Evolutionary conservation across 2,888 invertebrate genomes (phyloP).

Genomic region (Thyatira batis): DNA sequence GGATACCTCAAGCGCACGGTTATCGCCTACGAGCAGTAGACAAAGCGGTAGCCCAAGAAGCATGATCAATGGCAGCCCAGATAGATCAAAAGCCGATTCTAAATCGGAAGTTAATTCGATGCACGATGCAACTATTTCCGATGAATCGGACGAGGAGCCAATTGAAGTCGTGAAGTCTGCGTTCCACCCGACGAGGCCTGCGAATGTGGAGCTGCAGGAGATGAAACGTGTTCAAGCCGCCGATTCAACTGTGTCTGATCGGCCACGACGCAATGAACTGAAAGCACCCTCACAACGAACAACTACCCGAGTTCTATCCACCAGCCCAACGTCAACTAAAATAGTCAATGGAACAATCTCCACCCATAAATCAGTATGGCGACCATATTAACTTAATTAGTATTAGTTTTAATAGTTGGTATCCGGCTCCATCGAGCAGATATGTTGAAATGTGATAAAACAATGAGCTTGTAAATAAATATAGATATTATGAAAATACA

Average conservation of each 20-base stretch:
- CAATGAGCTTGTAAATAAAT: conserved; percentile 79
- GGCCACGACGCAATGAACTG: conserved; percentile 78
- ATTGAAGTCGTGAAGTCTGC: conserved; percentile 90
- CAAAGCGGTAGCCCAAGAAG: conserved; percentile 80
- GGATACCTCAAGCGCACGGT: conserved; percentile 72
- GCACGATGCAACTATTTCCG: conserved; percentile 83
- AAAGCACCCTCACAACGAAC: conserved; percentile 84
- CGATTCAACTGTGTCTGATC: conserved; percentile 82
- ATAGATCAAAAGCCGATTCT: conserved; percentile 78
- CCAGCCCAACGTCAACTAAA: conserved; percentile 83
- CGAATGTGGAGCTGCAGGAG: conserved; percentile 81
- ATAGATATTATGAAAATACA: conserved; percentile 54
- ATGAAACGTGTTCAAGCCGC: conserved; percentile 81
- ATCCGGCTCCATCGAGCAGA: conserved; percentile 45
- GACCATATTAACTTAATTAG: conserved; percentile 84
- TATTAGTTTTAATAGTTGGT: conserved; percentile 44
- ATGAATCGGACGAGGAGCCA: conserved; percentile 86
- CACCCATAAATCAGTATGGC: conserved; percentile 87
- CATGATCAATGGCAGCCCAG: conserved; percentile 66
- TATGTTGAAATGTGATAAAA: conserved; percentile 77
- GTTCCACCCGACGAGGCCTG: conserved; percentile 86
- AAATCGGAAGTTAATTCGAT: conserved; percentile 85
- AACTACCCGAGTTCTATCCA: conserved; percentile 66
- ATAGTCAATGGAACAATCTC: conserved; percentile 79
- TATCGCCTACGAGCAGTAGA: conserved; percentile 82